These are phyloP conservation scores for Carcharodon carcharias DNA, from an alignment of 2,797 vertebrate species.

Conservation along the genomic window DNA sequence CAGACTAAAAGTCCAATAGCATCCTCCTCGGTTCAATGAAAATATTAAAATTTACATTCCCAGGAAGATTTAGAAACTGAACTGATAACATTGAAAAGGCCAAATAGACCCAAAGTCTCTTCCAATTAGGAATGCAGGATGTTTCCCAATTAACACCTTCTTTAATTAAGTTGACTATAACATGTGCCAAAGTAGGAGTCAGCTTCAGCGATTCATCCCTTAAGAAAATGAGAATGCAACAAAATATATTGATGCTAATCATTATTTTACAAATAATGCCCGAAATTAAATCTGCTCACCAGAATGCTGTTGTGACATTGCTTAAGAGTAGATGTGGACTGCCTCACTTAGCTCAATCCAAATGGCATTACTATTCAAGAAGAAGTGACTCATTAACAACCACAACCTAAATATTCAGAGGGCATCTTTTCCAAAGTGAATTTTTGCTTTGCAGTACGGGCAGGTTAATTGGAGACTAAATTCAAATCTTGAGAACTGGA, in stretches of 20 bases:
- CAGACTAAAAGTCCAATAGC: neutral
- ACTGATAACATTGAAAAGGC: neutral
- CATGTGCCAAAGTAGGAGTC: neutral
- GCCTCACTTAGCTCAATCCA: neutral
- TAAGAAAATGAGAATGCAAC: no score
- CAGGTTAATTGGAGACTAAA: neutral
- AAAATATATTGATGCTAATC: no score
- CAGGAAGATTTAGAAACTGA: neutral
- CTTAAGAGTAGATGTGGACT: neutral
- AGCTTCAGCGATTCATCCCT: neutral
- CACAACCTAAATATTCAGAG: neutral
- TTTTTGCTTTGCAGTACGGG: neutral
- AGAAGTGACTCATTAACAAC: neutral
- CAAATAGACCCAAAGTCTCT: neutral
- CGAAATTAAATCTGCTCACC: neutral
- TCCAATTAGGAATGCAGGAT: neutral
- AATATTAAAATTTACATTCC: neutral
- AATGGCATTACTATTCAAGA: neutral
- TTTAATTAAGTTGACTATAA: neutral
- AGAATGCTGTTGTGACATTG: neutral
- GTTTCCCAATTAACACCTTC: constrained; percentile 21
- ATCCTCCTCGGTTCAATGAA: neutral
- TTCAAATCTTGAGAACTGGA: neutral
- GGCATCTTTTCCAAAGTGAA: neutral
- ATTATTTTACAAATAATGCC: constrained; percentile 1